Evolutionary conservation across 2,113 vertebrate species (phyloP).

Genomic region (Grus americana): DNA sequence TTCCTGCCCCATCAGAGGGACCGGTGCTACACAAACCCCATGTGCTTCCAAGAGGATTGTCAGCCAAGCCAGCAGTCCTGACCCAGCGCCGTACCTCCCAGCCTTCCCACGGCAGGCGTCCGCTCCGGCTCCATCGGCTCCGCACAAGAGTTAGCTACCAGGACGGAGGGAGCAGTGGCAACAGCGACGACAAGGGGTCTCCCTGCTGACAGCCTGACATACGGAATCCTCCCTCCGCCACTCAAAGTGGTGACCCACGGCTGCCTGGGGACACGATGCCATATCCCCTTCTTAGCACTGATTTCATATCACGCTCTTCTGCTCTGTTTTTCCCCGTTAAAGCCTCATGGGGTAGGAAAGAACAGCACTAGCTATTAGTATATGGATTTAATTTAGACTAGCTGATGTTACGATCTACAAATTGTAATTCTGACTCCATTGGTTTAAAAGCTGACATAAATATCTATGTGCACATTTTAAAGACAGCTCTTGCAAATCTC

Average conservation of each 20-base stretch:
- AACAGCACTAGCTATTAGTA: background rate
- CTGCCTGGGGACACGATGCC: background rate
- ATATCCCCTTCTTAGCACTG: background rate
- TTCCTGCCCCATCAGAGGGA: background rate
- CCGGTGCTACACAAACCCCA: background rate
- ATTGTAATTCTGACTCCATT: background rate
- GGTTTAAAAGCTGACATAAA: background rate
- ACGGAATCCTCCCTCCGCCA: background rate
- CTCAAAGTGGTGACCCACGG: background rate
- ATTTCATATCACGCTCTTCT: background rate
- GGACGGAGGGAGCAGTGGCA: background rate
- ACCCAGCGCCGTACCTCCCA: background rate
- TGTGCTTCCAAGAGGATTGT: background rate
- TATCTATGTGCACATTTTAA: background rate
- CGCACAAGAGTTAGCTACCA: background rate
- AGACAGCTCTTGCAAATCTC: background rate
- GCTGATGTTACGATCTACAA: accelerated
- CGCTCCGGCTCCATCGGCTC: background rate
- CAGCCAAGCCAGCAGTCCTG: background rate
- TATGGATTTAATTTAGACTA: background rate
- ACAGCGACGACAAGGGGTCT: background rate
- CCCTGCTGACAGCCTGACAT: background rate
- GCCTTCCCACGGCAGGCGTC: background rate
- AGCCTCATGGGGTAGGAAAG: background rate
- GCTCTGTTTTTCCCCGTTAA: background rate